Evolutionary conservation across 2,888 invertebrate genomes (phyloP), one percentile per base, ranked within the genome.

Genomic region (Steinernema scapterisci): DNA sequence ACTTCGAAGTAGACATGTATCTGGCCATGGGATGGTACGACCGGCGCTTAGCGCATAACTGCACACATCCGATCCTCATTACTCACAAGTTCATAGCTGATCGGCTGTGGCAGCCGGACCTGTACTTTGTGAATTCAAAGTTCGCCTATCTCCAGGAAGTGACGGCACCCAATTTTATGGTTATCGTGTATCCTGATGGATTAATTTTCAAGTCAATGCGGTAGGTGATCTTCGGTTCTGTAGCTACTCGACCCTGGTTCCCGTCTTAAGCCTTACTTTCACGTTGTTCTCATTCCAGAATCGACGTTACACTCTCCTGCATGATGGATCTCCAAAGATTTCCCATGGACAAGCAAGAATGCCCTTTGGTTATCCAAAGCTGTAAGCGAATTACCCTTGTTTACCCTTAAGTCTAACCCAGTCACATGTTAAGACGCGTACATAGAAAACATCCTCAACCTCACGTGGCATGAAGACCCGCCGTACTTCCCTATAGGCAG

Each of bases 81-180:
- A 74, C 80, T 25, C 80, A 79, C 71, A 81, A 82, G 76, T 77
- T 83, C n/a, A 82, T 86, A 38, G 86, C 84, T 19, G 85, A 86
- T 31, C 80, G 85, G 1, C 82, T 86, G 16, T 81, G 80, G 79
- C 79, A 83, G 56, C 85, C 85, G 2, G 86, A 87, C 76, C 72
- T 87, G 23, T 87, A 87, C 75, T 87, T 87, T 74, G 86, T 87
- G 52, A 87, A 87, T 76, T 81, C 84, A 7, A 87, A 87, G 78
- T 85, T 84, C 76, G 87, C 87, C 9, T 87, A 86, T 72, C 72
- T 86, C 11, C 84, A 83, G 72, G 84, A 83, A 72, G 84, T 83
- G 25, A 82, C 78, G 9, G 78, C 77, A 11, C 81, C 81, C 0
- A 81, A 81, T 63, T 81, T 81, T 56, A 83, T 82, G 82, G 70